These are phyloP conservation scores for Agrochola circellaris DNA, from an alignment of 2,888 invertebrate species.

Conservation along the genomic window DNA sequence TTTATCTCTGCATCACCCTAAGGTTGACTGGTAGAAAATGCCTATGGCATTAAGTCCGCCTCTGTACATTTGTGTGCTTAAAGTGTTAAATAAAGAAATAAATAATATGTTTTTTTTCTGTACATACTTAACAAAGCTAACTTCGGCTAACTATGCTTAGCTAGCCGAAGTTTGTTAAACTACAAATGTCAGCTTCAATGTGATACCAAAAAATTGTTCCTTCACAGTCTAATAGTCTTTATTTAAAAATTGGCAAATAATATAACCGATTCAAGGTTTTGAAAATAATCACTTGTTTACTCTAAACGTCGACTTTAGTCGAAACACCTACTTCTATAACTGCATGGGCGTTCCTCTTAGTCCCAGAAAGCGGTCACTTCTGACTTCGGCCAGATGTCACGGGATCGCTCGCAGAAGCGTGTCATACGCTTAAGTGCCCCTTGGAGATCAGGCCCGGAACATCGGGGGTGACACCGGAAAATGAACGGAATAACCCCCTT, in stretches of 20 bases:
- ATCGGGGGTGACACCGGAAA: slow-evolving; percentile 52
- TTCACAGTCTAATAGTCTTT: too few species aligned
- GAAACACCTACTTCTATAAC: slow-evolving; percentile 8
- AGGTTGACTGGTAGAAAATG: too few species aligned
- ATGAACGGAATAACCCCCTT: slow-evolving; percentile 26
- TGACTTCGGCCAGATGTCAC: slow-evolving; percentile 46
- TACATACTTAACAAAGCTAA: too few species aligned
- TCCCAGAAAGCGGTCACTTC: slow-evolving; percentile 44
- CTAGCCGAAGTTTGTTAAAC: too few species aligned
- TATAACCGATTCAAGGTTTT: background rate
- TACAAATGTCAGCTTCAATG: too few species aligned
- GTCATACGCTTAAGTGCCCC: slow-evolving; percentile 54
- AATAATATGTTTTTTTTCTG: too few species aligned
- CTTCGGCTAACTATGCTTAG: too few species aligned
- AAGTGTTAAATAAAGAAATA: too few species aligned
- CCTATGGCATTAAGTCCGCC: too few species aligned
- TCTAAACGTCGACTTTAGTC: background rate
- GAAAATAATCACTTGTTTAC: background rate
- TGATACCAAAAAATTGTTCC: too few species aligned
- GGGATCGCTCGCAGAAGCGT: slow-evolving; percentile 43
- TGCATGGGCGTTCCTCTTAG: slow-evolving; percentile 30
- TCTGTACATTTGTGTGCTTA: too few species aligned
- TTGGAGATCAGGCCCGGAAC: slow-evolving; percentile 32
- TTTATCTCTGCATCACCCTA: too few species aligned
- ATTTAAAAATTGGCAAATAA: background rate